phyloP scores from a whole-genome alignment of 1,140 invertebrate species.

The Neodiprion virginianus region DNA sequence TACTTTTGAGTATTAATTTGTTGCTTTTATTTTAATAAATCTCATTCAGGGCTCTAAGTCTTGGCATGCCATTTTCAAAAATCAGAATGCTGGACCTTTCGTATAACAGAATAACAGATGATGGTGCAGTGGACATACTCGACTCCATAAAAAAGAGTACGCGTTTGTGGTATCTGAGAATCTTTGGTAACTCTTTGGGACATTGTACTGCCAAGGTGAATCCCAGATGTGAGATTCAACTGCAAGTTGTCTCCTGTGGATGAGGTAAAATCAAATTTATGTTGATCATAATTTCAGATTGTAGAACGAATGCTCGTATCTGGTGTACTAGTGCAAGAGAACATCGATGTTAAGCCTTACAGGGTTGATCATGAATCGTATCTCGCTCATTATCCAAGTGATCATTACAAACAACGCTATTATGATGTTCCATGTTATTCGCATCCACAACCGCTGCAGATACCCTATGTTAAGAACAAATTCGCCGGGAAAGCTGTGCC shows the following conservation, averaged over 20 bases:
- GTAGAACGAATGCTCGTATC: constrained; percentile 62
- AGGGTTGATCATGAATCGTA: constrained; percentile 58
- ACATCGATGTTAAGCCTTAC: constrained; percentile 65
- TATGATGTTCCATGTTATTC: constrained; percentile 12
- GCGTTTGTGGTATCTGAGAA: constrained; percentile 57
- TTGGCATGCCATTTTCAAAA: constrained; percentile 62
- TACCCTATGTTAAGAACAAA: constrained; percentile 10
- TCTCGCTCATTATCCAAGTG: constrained; percentile 60
- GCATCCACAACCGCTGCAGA: constrained; percentile 5
- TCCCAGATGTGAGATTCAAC: background rate
- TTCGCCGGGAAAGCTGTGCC: constrained; percentile 8
- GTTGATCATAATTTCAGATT: constrained; percentile 41
- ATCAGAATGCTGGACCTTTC: constrained; percentile 63
- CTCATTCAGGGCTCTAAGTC: constrained; percentile 54
- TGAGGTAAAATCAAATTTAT: constrained; percentile 1
- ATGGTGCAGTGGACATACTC: constrained; percentile 60
- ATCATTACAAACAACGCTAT: constrained; percentile 18
- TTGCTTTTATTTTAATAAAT: constrained; percentile 16
- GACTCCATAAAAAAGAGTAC: constrained; percentile 63
- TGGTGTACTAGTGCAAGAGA: constrained; percentile 59
- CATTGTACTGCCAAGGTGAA: constrained; percentile 51
- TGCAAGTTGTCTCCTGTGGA: background rate
- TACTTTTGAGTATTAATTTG: constrained; percentile 11
- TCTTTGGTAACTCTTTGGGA: constrained; percentile 65
- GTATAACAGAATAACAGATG: constrained; percentile 62